Conservation (phyloP, 1,140 invertebrate species). For the Bombus cullumanus region DNA sequence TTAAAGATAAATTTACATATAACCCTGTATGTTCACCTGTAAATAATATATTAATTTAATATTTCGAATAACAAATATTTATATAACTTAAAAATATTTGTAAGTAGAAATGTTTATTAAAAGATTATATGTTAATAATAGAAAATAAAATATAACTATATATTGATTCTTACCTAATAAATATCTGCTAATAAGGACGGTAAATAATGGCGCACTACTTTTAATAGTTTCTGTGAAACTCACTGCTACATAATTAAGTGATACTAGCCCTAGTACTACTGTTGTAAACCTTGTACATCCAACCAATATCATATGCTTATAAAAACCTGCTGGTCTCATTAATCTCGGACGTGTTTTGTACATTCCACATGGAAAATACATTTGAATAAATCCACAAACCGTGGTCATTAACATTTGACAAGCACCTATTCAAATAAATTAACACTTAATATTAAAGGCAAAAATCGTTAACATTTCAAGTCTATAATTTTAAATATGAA, state of each 20-base stretch:
- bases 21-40: constrained; percentile 89
- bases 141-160: background rate
- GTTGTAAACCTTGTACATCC: constrained; percentile 91
- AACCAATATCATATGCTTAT: constrained; percentile 90
- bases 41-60: constrained; percentile 63
- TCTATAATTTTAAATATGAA: background rate
- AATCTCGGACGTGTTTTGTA: constrained; percentile 85
- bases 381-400: constrained; percentile 89
- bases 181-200: constrained; percentile 90
- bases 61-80: too few relatives aligned
- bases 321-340: constrained; percentile 88
- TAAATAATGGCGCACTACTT: constrained; percentile 93
- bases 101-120: background rate
- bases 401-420: constrained; percentile 92
- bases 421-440: constrained; percentile 81
- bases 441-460: constrained; percentile 14
- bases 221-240: constrained; percentile 95
- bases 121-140: background rate
- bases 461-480: background rate
- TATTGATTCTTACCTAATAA: constrained; percentile 83
- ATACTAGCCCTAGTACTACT: constrained; percentile 89
- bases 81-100: too few relatives aligned
- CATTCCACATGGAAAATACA: constrained; percentile 90
- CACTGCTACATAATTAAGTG: constrained; percentile 92
- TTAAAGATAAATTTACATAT: constrained; percentile 90